These are phyloP conservation scores for Parus major DNA, from an alignment of 2,113 vertebrate genomes.

Conservation along the genomic window DNA sequence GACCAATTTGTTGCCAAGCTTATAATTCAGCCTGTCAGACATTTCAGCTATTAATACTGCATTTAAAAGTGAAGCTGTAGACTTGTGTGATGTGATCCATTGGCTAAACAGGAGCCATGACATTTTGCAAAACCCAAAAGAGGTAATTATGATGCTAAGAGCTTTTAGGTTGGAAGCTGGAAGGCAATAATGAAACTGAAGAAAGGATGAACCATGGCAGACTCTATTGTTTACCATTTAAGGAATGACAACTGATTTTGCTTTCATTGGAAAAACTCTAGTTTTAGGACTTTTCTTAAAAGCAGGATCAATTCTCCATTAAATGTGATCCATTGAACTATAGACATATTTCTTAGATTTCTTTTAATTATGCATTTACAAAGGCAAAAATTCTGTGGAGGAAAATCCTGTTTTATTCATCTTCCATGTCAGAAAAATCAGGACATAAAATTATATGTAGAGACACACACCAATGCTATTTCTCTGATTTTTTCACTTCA, in stretches of 20 bases:
- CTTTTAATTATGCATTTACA: background rate
- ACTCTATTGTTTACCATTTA: background rate
- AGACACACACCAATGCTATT: background rate
- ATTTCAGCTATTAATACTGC: conserved; percentile 48
- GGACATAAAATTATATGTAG: background rate
- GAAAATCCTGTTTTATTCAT: background rate
- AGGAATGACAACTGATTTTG: background rate
- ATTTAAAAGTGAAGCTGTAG: conserved; percentile 54
- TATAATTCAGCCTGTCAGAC: conserved; percentile 40
- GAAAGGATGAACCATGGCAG: conserved; percentile 23
- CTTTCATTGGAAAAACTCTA: background rate
- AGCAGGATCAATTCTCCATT: background rate
- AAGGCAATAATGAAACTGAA: conserved; percentile 47
- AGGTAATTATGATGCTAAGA: conserved; percentile 48
- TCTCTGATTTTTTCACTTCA: background rate
- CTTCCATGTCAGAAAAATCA: background rate
- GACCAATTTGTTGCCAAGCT: conserved; percentile 1
- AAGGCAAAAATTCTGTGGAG: background rate
- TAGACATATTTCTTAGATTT: background rate
- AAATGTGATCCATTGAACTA: background rate
- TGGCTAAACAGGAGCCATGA: conserved; percentile 61
- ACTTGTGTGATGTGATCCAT: conserved; percentile 46
- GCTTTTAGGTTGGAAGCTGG: conserved; percentile 50
- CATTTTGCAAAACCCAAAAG: conserved; percentile 66
- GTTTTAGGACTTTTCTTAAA: conserved; percentile 4